Evolutionary conservation across 2,113 vertebrate species (phyloP).

Genomic region (mouse (Mus musculus)): GRCm39 chr13:60381001-60381500

Average conservation of each 20-base stretch:
- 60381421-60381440: not conserved
- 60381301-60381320: not conserved
- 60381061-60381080: not conserved
- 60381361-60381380: slow-evolving; percentile 18
- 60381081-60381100: not conserved
- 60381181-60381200: too few relatives aligned
- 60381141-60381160: not conserved
- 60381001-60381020: not conserved
- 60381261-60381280: not conserved
- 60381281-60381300: not conserved
- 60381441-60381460: not conserved
- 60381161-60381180: too few relatives aligned
- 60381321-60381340: not conserved
- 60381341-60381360: not conserved
- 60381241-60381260: not conserved
- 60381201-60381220: too few relatives aligned
- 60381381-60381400: not conserved
- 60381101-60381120: not conserved
- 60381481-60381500: not conserved
- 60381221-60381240: too few relatives aligned
- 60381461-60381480: not conserved
- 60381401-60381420: not conserved
- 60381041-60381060: not conserved
- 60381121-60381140: not conserved
- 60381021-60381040: not conserved